Evolutionary conservation across 2,113 vertebrate species (phyloP).

Genomic region (Xenopus laevis): DNA sequence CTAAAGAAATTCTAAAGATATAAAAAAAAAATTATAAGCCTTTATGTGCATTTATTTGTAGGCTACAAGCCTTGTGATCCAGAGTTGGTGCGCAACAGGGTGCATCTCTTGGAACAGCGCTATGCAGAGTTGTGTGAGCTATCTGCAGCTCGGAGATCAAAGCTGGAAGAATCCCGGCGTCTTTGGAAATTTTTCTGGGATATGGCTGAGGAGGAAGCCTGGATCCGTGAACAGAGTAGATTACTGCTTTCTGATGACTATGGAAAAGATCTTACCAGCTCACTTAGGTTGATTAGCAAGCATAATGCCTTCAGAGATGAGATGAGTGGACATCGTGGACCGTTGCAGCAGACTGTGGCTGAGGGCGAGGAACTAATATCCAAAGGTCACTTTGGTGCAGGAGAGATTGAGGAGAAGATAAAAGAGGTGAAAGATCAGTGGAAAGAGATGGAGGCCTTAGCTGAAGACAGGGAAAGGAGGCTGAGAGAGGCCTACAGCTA

Average conservation of each 20-base stretch:
- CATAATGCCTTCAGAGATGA: slow-evolving; percentile 83
- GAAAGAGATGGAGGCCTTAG: slow-evolving; percentile 75
- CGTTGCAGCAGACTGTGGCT: slow-evolving; percentile 76
- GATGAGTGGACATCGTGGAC: slow-evolving; percentile 83
- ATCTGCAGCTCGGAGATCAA: slow-evolving; percentile 62
- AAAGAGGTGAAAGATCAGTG: slow-evolving; percentile 75
- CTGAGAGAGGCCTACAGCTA: slow-evolving; percentile 76
- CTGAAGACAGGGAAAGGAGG: slow-evolving; percentile 67
- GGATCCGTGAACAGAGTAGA: slow-evolving; percentile 88
- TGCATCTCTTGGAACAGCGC: slow-evolving; percentile 68
- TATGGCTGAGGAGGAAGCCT: slow-evolving; percentile 82
- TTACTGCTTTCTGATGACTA: slow-evolving; percentile 78
- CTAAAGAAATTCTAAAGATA: no score
- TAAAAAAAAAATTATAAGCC: no score
- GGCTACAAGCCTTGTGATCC: slow-evolving; percentile 87
- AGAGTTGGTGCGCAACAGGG: slow-evolving; percentile 74
- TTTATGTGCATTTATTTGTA: slow-evolving; percentile 45
- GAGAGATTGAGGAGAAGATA: slow-evolving; percentile 59
- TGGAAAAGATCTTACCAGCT: slow-evolving; percentile 79
- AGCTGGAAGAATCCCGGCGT: slow-evolving; percentile 79
- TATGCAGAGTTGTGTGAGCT: slow-evolving; percentile 79
- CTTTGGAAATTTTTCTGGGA: slow-evolving; percentile 92
- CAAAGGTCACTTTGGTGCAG: slow-evolving; percentile 75
- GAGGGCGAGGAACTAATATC: slow-evolving; percentile 72
- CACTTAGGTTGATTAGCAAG: slow-evolving; percentile 81